Evolutionary conservation across 2,113 vertebrate genomes (phyloP).

Genomic region (Lophius piscatorius): DNA sequence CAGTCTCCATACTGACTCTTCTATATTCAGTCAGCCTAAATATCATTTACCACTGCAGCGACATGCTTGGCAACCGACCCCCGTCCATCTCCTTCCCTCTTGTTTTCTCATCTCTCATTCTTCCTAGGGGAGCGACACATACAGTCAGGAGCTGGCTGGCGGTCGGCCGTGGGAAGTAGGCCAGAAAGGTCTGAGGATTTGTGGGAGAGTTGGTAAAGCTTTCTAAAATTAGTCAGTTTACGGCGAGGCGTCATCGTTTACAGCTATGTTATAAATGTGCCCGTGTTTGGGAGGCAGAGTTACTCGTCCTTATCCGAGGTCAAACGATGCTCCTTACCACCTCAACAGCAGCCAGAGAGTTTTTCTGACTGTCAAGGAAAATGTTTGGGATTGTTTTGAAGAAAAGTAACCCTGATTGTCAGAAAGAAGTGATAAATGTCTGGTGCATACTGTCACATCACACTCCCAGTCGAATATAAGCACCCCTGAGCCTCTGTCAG

Average conservation of each 20-base stretch:
- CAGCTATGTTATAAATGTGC: conserved; percentile 42
- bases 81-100: conserved; percentile 12
- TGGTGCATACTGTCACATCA: not conserved
- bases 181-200: conserved; percentile 73
- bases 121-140: conserved; percentile 46
- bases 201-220: conserved; percentile 61
- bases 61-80: conserved; percentile 26
- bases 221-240: conserved; percentile 72
- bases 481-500: not conserved
- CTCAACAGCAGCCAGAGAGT: conserved; percentile 1
- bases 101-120: conserved; percentile 42
- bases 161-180: conserved; percentile 65
- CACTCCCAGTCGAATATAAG: not conserved
- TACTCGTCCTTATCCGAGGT: conserved; percentile 16
- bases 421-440: not conserved
- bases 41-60: conserved; percentile 61
- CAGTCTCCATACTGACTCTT: conserved; percentile 71
- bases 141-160: conserved; percentile 42
- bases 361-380: conserved; percentile 2
- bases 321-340: conserved; percentile 14
- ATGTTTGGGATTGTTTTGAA: conserved; percentile 3
- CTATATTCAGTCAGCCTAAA: conserved; percentile 69
- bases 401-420: not conserved
- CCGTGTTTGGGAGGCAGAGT: conserved; percentile 3
- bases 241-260: conserved; percentile 47